Base-by-base conservation (phyloP, 2,888 invertebrate genomes). In the Hydriomena furcata region DNA sequence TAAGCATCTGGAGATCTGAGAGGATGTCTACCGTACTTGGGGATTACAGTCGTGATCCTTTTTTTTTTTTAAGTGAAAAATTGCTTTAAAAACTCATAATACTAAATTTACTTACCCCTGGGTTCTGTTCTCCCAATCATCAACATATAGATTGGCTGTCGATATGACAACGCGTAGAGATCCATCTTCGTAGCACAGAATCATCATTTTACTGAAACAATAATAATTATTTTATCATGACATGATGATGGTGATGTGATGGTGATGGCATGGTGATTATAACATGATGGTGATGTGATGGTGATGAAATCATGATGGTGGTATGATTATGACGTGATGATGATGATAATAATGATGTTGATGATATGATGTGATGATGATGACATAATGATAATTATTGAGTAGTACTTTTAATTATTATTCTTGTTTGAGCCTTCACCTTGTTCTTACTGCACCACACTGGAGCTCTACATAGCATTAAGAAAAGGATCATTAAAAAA, bases 81-180 rank as follows among this genome's bases (percentile, higher is more conserved):
- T n/a, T n/a, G n/a, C n/a, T n/a, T n/a, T 17, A 17, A 17, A 17
- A 17, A n/a, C n/a, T n/a, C n/a, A n/a, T n/a, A 17, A 17, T 3
- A 17, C 17, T 4, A 17, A 3, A 17, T 17, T 23, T 13, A 64
- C 73, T 79, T 76, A 96, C 93, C 98, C 98, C 82, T 99, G 98
- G 0, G 98, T 97, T 64, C 98, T 94, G 77, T 98, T 96, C 68
- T 95, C 94, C 99, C 99, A 99, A 81, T 99, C 99, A 57, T 95
- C 94, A 13, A 94, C 91, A 62, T 98, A 95, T 2, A 99, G 89
- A 87, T 99, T 99, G 0, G 98, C 97, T 0, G 98, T 98, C 0
- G 96, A 96, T 23, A 99, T 93, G 0, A 98, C 94, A 4, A 99
- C 93, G 7, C 98, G 90, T 42, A 98, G 83, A 0, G 96, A 96